These are phyloP conservation scores for Bombus pyrosoma DNA, from an alignment of 1,140 invertebrate species.

Conservation along the genomic window DNA sequence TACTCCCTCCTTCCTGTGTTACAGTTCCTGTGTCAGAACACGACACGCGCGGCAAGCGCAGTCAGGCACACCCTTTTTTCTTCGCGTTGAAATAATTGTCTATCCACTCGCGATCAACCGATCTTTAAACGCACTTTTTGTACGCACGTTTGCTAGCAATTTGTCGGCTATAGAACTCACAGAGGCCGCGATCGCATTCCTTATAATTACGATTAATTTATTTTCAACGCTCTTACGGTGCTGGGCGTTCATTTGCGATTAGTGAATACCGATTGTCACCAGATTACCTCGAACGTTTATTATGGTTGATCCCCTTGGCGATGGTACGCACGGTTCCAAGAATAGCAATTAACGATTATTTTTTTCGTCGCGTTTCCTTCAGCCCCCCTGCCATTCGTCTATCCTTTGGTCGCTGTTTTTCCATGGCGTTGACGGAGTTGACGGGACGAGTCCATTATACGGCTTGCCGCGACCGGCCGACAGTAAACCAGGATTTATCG, in stretches of 20 bases:
- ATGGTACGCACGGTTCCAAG: conserved; percentile 22
- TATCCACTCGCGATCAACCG: neutral
- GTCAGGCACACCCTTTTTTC: neutral
- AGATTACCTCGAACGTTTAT: conserved; percentile 37
- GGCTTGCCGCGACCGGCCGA: conserved; percentile 1
- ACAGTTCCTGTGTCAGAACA: neutral
- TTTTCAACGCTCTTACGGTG: conserved; percentile 34
- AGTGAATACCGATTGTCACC: neutral
- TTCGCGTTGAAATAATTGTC: neutral
- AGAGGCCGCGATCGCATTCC: too few species aligned
- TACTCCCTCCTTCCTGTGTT: neutral
- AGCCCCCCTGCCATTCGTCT: neutral
- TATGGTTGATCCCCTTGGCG: conserved; percentile 37
- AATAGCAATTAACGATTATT: conserved; percentile 46
- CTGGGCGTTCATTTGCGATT: neutral
- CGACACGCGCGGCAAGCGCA: neutral
- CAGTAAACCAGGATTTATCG: conserved; percentile 59
- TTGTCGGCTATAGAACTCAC: neutral
- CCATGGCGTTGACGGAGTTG: conserved; percentile 17
- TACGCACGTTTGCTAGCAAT: neutral
- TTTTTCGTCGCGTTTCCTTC: conserved; percentile 9
- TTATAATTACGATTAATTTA: conserved; percentile 61
- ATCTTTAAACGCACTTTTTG: neutral
- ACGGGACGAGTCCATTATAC: conserved; percentile 42
- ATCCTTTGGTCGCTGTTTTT: conserved; percentile 1